These are phyloP conservation scores for Crotalus helleri DNA, from an alignment of 2,113 vertebrate genomes.

Conservation along the genomic window DNA sequence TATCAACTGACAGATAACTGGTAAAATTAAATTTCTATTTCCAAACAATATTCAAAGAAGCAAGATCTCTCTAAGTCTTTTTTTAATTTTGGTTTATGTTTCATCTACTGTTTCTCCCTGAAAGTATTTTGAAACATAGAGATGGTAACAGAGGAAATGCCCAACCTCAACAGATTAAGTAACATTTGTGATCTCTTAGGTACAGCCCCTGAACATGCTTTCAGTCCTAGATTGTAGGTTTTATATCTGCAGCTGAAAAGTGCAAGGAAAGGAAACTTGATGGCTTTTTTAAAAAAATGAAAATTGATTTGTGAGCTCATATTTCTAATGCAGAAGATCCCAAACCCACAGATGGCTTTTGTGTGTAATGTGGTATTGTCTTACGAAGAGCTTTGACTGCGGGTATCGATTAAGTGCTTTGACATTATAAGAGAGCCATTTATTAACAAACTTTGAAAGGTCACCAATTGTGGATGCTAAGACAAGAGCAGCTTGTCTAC, in stretches of 20 bases:
- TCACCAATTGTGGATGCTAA: conserved; percentile 12
- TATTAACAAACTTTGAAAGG: conserved; percentile 19
- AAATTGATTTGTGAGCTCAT: conserved; percentile 18
- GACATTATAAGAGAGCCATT: background rate
- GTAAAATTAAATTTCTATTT: background rate
- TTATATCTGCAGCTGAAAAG: background rate
- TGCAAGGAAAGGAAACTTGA: background rate
- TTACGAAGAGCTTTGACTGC: background rate
- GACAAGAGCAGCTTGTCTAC: background rate
- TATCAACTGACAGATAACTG: background rate
- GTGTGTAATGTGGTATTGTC: background rate
- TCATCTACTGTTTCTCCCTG: background rate
- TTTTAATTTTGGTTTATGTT: background rate
- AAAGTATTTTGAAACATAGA: background rate
- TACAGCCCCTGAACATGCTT: background rate
- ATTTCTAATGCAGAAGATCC: conserved; percentile 32
- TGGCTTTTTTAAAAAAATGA: background rate
- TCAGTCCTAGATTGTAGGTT: background rate
- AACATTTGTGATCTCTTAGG: background rate
- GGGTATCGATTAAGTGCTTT: conserved; percentile 8
- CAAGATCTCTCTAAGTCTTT: background rate
- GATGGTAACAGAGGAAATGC: background rate
- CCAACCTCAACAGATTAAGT: background rate
- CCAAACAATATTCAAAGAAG: background rate
- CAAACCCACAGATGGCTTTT: background rate